Percentiles rank a stretch among this genome's conserved stretches.
phyloP scores from a whole-genome alignment of 2,113 vertebrate genomes.

The Otus sunia region DNA sequence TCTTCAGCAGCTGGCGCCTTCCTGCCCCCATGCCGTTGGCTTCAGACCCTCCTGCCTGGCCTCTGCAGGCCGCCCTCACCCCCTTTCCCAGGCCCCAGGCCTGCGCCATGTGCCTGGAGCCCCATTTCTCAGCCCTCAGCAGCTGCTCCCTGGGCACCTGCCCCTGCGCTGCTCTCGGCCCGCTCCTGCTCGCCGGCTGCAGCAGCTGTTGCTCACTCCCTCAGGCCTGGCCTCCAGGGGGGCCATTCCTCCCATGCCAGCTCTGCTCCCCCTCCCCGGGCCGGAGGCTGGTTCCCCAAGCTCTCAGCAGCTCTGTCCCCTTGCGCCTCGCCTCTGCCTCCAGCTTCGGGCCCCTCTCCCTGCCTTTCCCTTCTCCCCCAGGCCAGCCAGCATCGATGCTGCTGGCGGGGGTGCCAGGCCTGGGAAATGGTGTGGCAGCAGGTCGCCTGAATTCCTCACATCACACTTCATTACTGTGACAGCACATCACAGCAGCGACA shows the following conservation, averaged over 20 bases:
- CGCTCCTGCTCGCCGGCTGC: rapidly evolving
- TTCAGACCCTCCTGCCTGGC: rapidly evolving
- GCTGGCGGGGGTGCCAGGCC: rapidly evolving
- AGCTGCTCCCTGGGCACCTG: neutral
- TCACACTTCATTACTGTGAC: neutral
- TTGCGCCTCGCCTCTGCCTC: rapidly evolving
- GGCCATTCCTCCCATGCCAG: neutral
- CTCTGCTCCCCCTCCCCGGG: no score
- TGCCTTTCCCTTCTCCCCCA: neutral
- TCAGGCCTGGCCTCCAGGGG: neutral
- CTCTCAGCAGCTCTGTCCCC: neutral
- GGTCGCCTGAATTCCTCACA: neutral
- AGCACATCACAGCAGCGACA: neutral
- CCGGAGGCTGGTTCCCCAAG: rapidly evolving
- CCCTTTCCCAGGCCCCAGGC: neutral
- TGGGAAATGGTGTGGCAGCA: neutral
- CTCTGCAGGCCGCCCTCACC: no score
- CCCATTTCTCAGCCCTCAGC: neutral
- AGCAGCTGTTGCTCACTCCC: neutral
- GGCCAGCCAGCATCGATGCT: neutral
- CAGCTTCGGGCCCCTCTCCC: neutral
- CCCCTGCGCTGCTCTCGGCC: rapidly evolving
- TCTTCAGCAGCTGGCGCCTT: neutral
- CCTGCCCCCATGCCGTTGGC: neutral
- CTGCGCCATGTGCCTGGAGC: rapidly evolving